A percentile compares a stretch with the other conserved stretches of the same genome.
Evolutionary conservation across 2,797 vertebrate genomes (phyloP).

Genomic region (Heteromormyrus szaboi): DNA sequence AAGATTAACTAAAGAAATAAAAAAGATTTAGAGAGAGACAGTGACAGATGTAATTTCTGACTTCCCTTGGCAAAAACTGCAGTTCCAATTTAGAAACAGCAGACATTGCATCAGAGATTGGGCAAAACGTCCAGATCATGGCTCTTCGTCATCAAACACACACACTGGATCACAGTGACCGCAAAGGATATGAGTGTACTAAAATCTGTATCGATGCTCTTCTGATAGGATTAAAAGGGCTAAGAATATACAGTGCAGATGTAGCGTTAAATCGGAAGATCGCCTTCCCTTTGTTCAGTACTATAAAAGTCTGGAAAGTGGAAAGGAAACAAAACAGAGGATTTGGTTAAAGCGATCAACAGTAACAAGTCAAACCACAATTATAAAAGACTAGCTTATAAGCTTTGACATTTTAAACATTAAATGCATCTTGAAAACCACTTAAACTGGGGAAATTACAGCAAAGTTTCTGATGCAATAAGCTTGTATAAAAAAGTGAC

Average conservation of each 20-base stretch:
- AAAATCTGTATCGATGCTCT: constrained; percentile 87
- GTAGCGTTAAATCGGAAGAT: constrained; percentile 98
- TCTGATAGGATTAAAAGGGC: constrained; percentile 87
- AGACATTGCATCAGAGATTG: background rate
- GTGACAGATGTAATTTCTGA: background rate
- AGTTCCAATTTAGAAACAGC: background rate
- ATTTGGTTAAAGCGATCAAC: background rate
- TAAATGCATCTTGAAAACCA: constrained; percentile 1
- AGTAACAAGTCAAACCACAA: constrained; percentile 24
- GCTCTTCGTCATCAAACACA: background rate
- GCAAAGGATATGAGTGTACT: constrained; percentile 98
- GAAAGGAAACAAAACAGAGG: constrained; percentile 33
- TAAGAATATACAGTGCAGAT: constrained; percentile 90
- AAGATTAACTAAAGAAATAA: background rate
- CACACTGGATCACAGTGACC: background rate
- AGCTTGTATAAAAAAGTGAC: background rate
- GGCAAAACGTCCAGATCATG: background rate
- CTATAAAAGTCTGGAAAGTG: constrained; percentile 88
- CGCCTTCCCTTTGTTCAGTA: constrained; percentile 96
- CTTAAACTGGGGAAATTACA: constrained; percentile 10
- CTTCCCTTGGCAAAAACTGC: background rate
- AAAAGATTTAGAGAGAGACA: background rate
- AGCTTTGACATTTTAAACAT: background rate
- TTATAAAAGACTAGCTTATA: background rate
- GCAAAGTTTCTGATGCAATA: background rate